These are phyloP conservation scores for Aphelenchoides fujianensis DNA, from an alignment of 1,140 invertebrate species.

Conservation along the genomic window DNA sequence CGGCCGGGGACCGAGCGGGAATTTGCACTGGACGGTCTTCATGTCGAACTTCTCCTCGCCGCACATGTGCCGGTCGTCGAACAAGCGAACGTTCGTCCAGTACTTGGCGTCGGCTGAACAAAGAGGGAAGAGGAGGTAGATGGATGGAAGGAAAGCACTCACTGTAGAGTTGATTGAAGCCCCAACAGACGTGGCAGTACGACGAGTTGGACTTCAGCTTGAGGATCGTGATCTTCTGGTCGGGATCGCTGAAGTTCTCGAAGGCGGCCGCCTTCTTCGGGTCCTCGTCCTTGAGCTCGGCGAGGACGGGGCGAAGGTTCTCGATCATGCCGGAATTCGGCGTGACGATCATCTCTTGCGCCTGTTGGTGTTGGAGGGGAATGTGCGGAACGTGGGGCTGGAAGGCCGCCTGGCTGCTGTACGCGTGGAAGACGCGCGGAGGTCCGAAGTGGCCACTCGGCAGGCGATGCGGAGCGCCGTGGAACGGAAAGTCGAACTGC, in stretches of 20 bases:
- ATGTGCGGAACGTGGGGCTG: background rate
- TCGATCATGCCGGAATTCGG: constrained; percentile 11
- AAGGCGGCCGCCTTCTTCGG: background rate
- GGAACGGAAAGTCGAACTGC: no score
- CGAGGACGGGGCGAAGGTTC: background rate
- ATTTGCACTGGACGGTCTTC: no score
- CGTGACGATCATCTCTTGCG: constrained; percentile 9
- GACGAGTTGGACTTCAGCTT: background rate
- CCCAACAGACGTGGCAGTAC: background rate
- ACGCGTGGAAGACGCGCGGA: background rate
- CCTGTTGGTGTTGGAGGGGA: background rate
- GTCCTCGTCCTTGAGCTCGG: background rate
- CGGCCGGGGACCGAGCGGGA: no score
- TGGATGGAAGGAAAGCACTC: background rate
- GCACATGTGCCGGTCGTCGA: no score
- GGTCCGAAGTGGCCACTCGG: no score
- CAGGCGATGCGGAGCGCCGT: no score
- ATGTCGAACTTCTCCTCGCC: no score
- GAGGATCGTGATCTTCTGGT: no score
- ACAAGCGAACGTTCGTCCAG: background rate
- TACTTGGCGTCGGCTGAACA: background rate
- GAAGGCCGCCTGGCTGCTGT: background rate
- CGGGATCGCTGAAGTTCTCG: constrained; percentile 16
- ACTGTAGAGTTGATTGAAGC: background rate
- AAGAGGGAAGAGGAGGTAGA: background rate